Base-by-base conservation (phyloP, 1,140 invertebrate genomes). In the Ceratina calcarata region DNA sequence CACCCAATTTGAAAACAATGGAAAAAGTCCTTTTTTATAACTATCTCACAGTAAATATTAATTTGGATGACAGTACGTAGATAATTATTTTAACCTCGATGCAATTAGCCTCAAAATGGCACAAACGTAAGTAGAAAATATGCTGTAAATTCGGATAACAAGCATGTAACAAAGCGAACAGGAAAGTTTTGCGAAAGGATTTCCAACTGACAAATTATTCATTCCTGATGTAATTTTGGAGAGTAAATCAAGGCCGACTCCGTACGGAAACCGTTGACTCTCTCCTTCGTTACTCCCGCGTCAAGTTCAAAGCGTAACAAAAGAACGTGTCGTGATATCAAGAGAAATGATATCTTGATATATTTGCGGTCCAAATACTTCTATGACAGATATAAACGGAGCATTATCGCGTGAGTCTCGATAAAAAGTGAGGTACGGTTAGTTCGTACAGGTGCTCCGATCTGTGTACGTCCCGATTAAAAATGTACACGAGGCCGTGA, bases 191-290 rank as follows among this genome's bases (percentile, higher is more conserved):
- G 55, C 55, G 55, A 75, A 69, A 53, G 57, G 37, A 78, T 61
- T 74, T 57, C 16, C 24, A 58, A 58, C 22, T 55, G 22, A 67
- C 32, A 72, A 68, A 78, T 55, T 37, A 55, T 77, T 80, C 55
- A 32, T 75, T 72, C 67, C 84, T 83, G 62, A 73, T 49, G 69
- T 79, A 76, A 73, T 86, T 82, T 85, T 68, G 64, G 55, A 71
- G 53, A 86, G 74, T 82, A 81, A 70, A 45, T 75, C 81, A 86
- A 86, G 77, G 78, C 62, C 81, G 37, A 72, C n/a, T 70, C 77
- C 70, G 32, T 51, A 55, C 15, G 16, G 57, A 65, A 65, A 64
- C 49, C 61, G 55, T 32, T 66, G 61, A 74, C 22, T 51, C 65
- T 4, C 55, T 51, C 15, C 37, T 65, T 13, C 65, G 16, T 13